Conservation (phyloP, 2,888 invertebrate species). For the Harmothoe impar region DNA sequence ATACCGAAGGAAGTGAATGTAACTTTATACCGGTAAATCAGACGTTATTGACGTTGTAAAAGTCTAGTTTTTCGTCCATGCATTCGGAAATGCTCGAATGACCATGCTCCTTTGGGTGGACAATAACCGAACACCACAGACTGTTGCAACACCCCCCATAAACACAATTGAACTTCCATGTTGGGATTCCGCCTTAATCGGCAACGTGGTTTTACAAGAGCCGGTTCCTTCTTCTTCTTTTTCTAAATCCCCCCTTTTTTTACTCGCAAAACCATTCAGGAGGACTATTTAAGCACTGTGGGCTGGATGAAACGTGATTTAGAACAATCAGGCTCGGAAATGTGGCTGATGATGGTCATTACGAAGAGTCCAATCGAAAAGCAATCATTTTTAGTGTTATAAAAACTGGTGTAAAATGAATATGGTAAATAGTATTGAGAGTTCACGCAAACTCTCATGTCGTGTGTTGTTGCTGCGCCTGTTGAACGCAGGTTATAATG, state of each 20-base stretch:
- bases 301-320: constrained; percentile 33
- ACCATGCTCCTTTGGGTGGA: no score
- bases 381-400: background rate
- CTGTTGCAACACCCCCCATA: background rate
- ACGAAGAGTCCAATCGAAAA: constrained; percentile 9
- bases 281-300: background rate
- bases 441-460: background rate
- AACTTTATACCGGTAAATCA: no score
- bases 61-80: no score
- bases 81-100: no score
- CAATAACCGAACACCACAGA: no score
- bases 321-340: constrained; percentile 1
- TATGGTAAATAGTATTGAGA: background rate
- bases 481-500: background rate
- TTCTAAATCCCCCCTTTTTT: background rate
- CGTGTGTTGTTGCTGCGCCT: background rate
- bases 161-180: constrained; percentile 52
- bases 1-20: no score
- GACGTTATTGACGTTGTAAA: no score
- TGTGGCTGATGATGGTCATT: background rate
- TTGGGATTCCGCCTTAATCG: constrained; percentile 21
- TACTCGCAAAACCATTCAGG: background rate
- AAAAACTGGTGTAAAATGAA: background rate
- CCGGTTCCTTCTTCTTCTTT: constrained; percentile 17
- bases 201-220: background rate